These are phyloP conservation scores for Caradrina kadenii DNA, from an alignment of 2,888 invertebrate genomes.

Conservation along the genomic window DNA sequence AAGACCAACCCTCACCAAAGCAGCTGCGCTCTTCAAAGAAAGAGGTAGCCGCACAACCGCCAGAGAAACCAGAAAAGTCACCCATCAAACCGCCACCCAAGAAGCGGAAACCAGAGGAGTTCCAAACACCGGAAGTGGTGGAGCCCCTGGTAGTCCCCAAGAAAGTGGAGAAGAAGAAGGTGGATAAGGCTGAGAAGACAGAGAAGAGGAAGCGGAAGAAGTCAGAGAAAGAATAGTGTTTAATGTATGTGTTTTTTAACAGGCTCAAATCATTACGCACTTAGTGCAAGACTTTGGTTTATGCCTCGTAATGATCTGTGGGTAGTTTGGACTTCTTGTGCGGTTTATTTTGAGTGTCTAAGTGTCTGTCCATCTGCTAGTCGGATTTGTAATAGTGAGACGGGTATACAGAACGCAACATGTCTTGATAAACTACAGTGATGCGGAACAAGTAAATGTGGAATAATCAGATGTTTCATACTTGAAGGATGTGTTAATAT, in stretches of 20 bases:
- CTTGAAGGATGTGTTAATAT: no score
- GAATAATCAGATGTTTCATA: no score
- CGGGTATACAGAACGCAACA: no score
- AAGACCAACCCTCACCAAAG: constrained; percentile 77
- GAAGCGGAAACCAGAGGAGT: constrained; percentile 77
- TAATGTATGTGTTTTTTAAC: constrained; percentile 81
- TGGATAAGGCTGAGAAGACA: constrained; percentile 69
- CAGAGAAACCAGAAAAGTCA: constrained; percentile 71
- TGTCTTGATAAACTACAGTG: no score
- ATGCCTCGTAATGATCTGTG: constrained; percentile 34
- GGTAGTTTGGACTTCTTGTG: constrained; percentile 20
- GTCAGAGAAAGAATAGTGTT: constrained; percentile 88
- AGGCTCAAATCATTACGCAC: constrained; percentile 65
- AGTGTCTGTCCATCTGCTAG: constrained; percentile 4
- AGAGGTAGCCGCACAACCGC: constrained; percentile 67
- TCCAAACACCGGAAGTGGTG: constrained; percentile 73
- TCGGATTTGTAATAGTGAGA: background rate
- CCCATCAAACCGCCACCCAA: constrained; percentile 80
- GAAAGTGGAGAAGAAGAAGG: constrained; percentile 75
- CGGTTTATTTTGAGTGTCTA: background rate
- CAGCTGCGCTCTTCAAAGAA: constrained; percentile 82
- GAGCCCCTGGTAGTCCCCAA: constrained; percentile 73
- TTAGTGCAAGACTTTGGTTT: constrained; percentile 34
- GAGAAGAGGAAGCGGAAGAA: constrained; percentile 78
- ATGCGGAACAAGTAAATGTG: no score